Evolutionary conservation across 2,888 invertebrate species (phyloP), one percentile per base, ranked within the genome.

Genomic region (Synanthedon tipuliformis): DNA sequence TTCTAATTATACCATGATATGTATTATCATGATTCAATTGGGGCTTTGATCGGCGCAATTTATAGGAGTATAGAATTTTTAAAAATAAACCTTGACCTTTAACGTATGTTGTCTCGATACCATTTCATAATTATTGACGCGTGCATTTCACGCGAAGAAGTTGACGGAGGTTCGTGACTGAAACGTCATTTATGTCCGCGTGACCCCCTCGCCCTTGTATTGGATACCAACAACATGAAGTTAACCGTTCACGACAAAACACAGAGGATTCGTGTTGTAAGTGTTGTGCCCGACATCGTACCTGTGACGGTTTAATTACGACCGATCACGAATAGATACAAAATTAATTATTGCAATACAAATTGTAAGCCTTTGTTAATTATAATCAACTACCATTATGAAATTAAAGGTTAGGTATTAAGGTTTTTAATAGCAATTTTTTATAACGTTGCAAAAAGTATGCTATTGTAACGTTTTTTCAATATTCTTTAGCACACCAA

Each of bases 161-260:
- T 53, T 50, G 56, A 52, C 51, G 48, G 62, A 55, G 49, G 56
- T 55, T 62, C 81, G 81, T 81, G 81, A 74, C 68, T 66, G 59
- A 54, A 62, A 62, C 72, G 78, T 81, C 77, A 75, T 68, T 34
- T 34, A 72, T 64, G 70, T 64, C 70, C 61, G 66, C 80, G 81
- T 82, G 80, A 78, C 73, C 70, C 68, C 60, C 54, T 56, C 71
- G 80, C 77, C 83, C 82, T 83, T 78, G 81, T 48, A 49, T 51
- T 40, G 16, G 18, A n/a, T n/a, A 27, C 15, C 23, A n/a, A 40
- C 23, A 45, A n/a, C 13, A 48, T 50, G 40, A 56, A 54, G 54
- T 45, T n/a, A 45, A 55, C 58, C 54, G 55, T 54, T 60, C 60
- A 56, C 53, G 55, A 57, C 51, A 56, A 45, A 23, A 41, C 11